Base-by-base conservation (phyloP, 2,113 vertebrate species). In the Dermatemys mawii region DNA sequence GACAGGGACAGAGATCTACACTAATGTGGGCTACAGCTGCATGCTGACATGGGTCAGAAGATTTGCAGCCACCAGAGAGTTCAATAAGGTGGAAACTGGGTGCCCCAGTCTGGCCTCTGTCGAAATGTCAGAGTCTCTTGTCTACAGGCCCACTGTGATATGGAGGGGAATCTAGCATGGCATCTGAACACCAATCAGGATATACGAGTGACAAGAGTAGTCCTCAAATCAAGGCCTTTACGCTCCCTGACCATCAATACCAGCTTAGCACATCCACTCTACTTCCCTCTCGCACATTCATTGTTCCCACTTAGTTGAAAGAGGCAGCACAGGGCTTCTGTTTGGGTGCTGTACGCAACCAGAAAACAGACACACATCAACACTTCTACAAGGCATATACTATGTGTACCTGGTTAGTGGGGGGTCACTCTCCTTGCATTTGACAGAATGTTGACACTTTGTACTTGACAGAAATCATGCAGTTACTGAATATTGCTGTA, bases 341-440 rank as follows among this genome's bases (percentile, higher is more conserved):
- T 55, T 75, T 60, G 38, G 63, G n/a, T 17, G 48, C 38, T 84
- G 24, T 50, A 91, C 3, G 0, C 81, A 78, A 41, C 24, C 75
- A 70, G 35, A 4, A 2, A 6, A 0, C 1, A 11, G 41, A 95
- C 86, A 60, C n/a, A n/a, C 51, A 50, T 44, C 92, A 60, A 17
- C 32, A 12, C 51, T 81, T 11, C 22, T 84, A 53, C 79, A 1
- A 1, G 44, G 7, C 3, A 0, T 60, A 2, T 22, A 22, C 6
- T 17, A 8, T 46, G 2, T 60, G 26, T 41, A 41, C 35, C 41
- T 75, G 83, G 3, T 51, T 2, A 0, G 19, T 83, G 81, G 35
- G 35, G 57, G 3, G 21, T 53, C 3, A 1, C 75, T 88, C 67
- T 2, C 26, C 41, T n/a, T n/a, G 21, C 22, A 90, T 48, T 35